phyloP scores from a whole-genome alignment of 2,113 vertebrate species.

The Eulacestoma nigropectus region DNA sequence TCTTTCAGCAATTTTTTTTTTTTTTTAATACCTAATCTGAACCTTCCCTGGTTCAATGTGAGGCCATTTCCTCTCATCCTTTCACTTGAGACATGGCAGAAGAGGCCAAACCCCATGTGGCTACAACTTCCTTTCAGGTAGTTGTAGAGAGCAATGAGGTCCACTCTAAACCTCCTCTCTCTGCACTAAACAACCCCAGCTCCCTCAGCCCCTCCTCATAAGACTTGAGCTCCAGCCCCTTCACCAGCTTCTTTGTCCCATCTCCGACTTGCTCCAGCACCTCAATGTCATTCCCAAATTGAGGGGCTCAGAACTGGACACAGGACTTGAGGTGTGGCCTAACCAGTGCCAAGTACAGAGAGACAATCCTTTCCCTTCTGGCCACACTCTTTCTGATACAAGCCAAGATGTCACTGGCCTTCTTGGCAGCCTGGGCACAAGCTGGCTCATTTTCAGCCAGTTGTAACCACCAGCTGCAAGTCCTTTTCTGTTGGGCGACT shows the following conservation, averaged over 20 bases:
- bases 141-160: background rate
- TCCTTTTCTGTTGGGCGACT: accelerated
- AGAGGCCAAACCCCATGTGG: background rate
- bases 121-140: background rate
- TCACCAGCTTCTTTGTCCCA: background rate
- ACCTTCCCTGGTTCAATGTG: accelerated
- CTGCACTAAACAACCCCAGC: background rate
- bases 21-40: background rate
- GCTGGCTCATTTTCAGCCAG: background rate
- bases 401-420: background rate
- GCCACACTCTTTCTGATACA: background rate
- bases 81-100: background rate
- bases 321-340: background rate
- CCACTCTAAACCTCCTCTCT: background rate
- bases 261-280: background rate
- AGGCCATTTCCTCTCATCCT: background rate
- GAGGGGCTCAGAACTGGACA: background rate
- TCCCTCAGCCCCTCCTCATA: background rate
- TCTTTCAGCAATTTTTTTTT: background rate
- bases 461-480: background rate
- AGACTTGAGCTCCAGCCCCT: background rate
- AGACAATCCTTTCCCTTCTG: background rate
- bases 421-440: background rate
- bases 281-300: background rate
- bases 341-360: background rate